phyloP scores from a whole-genome alignment of 2,113 vertebrate species.

The Xenus cinereus region DNA sequence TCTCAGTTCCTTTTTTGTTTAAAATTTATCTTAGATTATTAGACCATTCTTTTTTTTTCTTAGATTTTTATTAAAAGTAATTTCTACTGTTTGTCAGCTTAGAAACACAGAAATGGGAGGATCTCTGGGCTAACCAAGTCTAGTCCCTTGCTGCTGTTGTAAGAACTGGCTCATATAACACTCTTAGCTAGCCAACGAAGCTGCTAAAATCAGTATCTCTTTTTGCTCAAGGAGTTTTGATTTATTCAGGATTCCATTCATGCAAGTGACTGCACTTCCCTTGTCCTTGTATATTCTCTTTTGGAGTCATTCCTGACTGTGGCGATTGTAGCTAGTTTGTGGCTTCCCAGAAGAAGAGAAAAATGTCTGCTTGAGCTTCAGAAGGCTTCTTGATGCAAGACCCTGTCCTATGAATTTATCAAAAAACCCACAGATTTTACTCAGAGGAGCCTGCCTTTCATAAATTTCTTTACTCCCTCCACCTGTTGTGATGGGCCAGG shows the following conservation, averaged over 20 bases:
- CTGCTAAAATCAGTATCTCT: background rate
- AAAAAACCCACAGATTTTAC: background rate
- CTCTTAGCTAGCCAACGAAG: background rate
- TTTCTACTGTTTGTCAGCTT: background rate
- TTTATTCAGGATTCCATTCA: background rate
- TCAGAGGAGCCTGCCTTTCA: background rate
- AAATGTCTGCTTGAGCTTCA: background rate
- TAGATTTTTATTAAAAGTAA: background rate
- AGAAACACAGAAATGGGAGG: background rate
- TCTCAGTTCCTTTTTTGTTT: background rate
- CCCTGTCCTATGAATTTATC: background rate
- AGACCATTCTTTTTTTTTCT: background rate
- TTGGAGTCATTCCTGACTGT: background rate
- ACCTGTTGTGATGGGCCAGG: background rate
- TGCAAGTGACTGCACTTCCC: background rate
- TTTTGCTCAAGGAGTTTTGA: background rate
- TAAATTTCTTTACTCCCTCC: background rate
- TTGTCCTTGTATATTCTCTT: background rate
- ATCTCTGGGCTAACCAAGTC: background rate
- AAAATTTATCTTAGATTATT: background rate
- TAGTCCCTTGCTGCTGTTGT: background rate
- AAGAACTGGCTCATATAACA: background rate
- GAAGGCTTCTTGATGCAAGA: background rate
- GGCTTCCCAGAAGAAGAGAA: background rate
- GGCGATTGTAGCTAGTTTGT: background rate